Base-by-base conservation (phyloP, 2,888 invertebrate species). In the Spicauda simplicius region DNA sequence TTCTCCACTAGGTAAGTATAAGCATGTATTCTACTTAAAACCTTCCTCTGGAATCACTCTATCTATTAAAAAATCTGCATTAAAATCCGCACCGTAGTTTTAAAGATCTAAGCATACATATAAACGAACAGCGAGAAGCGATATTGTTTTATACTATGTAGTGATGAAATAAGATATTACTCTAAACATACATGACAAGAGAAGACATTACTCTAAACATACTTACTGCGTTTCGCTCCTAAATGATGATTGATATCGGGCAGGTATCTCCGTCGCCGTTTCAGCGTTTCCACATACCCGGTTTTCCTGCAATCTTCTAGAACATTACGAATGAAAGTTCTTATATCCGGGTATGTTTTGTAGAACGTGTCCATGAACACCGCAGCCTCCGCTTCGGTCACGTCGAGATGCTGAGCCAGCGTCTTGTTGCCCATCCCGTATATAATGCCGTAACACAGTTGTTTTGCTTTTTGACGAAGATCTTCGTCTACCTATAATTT, bases 381-480 rank as follows among this genome's bases (percentile, higher is more conserved):
- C 3, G 93, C 93, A 0, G 99, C 99, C 77, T 98, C 97, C 57
- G 95, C 91, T 84, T 97, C 97, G 0, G 95, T 94, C 11, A 98
- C 95, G 66, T 95, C 95, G 45, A 99, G 91, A 72, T 96, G 95
- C 70, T 97, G 97, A 0, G 97, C 95, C 37, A 99, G 91, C 0
- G 97, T 95, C 78, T 95, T 97, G 69, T 95, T 94, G 2, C 99
- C 98, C 96, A 99, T 99, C 8, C 99, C 99, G 85, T 99, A 99
- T 68, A 99, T 96, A 79, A 99, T 98, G 7, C 98, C 99, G 87
- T 99, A 99, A 83, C 98, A 98, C 37, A 99, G 95, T 89, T 98
- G 96, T 86, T 99, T 98, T 5, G 98, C 97, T 79, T 96, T 96
- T 79, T 98, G 97, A 56, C 99, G 94, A 75, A 97, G 94, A 68